Percentiles rank a stretch among this genome's conserved stretches.
phyloP scores from a whole-genome alignment of 2,888 invertebrate species.

The Ectemnius continuus region DNA sequence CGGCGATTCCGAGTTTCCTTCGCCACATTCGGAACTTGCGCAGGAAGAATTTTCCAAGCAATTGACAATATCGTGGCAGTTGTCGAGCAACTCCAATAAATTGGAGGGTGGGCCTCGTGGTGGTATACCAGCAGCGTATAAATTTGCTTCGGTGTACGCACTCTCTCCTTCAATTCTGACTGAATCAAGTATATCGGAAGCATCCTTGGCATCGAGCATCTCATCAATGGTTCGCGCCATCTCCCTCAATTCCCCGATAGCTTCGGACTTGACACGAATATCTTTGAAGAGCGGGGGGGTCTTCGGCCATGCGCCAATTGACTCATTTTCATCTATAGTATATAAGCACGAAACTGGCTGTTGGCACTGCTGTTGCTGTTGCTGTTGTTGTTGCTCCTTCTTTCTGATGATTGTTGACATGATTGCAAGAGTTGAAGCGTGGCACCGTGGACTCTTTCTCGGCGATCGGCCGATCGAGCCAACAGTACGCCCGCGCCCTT shows the following conservation, averaged over 20 bases:
- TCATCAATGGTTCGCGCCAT: constrained; percentile 78
- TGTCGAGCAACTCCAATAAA: constrained; percentile 73
- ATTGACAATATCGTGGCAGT: constrained; percentile 68
- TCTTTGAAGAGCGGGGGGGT: constrained; percentile 54
- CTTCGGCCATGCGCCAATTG: constrained; percentile 39
- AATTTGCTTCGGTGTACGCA: constrained; percentile 46
- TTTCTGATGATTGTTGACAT: constrained; percentile 79
- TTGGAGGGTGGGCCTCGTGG: constrained; percentile 71
- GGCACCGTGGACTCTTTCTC: constrained; percentile 91
- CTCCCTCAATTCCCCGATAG: constrained; percentile 71
- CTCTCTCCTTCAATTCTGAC: constrained; percentile 76
- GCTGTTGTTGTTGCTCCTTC: constrained; percentile 65
- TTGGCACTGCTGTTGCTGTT: background rate
- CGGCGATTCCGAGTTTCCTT: constrained; percentile 67
- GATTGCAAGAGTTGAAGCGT: constrained; percentile 92
- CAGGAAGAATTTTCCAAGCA: constrained; percentile 74
- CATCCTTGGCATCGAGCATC: constrained; percentile 77
- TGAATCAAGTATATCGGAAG: constrained; percentile 77
- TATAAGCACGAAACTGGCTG: constrained; percentile 7
- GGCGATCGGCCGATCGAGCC: constrained; percentile 79
- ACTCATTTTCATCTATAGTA: constrained; percentile 48
- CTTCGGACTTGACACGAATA: constrained; percentile 62
- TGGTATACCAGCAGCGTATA: constrained; percentile 39
- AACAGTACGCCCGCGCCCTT: constrained; percentile 50
- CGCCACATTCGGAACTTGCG: constrained; percentile 76